Conservation (phyloP, 2,888 invertebrate species). For the Drosophila mercatorum region DNA sequence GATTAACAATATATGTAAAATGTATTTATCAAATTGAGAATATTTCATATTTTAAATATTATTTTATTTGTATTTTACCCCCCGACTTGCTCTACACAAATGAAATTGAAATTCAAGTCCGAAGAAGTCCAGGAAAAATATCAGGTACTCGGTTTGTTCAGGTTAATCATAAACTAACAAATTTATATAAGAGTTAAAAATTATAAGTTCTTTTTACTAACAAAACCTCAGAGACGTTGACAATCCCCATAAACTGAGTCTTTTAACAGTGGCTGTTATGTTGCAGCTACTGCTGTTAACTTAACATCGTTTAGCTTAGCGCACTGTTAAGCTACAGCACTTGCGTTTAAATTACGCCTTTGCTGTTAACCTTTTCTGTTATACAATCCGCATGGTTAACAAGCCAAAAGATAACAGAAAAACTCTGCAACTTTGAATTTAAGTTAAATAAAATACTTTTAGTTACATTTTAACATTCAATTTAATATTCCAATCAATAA, state of each 20-base stretch:
- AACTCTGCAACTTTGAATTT: neutral
- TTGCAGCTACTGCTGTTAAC: neutral
- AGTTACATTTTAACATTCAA: neutral
- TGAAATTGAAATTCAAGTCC: conserved; percentile 30
- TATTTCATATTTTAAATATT: neutral
- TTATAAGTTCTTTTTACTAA: too few relatives aligned
- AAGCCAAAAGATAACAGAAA: neutral
- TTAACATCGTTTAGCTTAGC: neutral
- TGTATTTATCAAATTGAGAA: conserved; percentile 5
- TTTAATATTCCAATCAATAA: neutral
- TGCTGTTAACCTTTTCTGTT: neutral
- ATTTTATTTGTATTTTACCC: conserved; percentile 20
- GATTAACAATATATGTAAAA: neutral
- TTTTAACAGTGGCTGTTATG: neutral
- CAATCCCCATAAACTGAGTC: neutral
- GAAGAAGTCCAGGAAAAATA: conserved; percentile 41
- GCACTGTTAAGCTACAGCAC: too few relatives aligned
- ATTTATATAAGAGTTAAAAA: too few relatives aligned
- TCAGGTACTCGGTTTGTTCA: conserved; percentile 40
- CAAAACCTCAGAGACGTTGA: too few relatives aligned
- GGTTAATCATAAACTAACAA: conserved; percentile 23
- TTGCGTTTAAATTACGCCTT: neutral
- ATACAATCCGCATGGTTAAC: neutral
- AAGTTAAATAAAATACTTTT: neutral
- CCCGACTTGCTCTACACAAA: neutral